Percentiles rank a stretch among this genome's conserved stretches.
Conservation (phyloP, 1,140 invertebrate genomes). For the Heliconius himera region DNA sequence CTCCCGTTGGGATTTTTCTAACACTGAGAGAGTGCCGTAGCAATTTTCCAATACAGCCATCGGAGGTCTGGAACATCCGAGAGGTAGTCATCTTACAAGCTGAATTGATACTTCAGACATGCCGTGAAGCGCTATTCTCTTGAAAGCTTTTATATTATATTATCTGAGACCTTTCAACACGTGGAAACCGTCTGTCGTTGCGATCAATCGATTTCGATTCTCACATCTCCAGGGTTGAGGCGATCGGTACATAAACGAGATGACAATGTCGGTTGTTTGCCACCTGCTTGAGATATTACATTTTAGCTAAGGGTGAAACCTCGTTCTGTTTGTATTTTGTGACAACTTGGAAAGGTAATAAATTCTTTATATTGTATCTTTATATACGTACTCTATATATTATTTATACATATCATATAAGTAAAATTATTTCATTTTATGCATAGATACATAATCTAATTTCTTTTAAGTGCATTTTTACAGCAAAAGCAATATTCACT, state of each 20-base stretch:
- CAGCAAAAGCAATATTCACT: conserved; percentile 7
- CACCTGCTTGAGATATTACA: conserved; percentile 11
- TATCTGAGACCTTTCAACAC: conserved; percentile 81
- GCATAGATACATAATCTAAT: not conserved
- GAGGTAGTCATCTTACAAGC: conserved; percentile 77
- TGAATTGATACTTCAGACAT: conserved; percentile 81
- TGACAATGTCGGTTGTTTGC: conserved; percentile 28
- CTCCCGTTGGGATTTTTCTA: conserved; percentile 55
- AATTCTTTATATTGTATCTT: not conserved
- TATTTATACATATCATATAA: no score
- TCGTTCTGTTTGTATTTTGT: conserved; percentile 1
- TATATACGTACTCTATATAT: not conserved
- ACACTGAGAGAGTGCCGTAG: conserved; percentile 52
- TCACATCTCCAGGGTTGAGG: conserved; percentile 64
- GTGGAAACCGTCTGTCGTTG: conserved; percentile 74
- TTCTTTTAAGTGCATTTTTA: not conserved
- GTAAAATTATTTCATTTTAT: not conserved
- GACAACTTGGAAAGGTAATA: not conserved
- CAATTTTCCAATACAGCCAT: conserved; percentile 80
- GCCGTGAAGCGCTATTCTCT: conserved; percentile 76
- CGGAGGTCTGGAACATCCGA: conserved; percentile 65
- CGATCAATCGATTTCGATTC: conserved; percentile 76
- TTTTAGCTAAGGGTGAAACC: not conserved
- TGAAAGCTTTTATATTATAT: conserved; percentile 82
- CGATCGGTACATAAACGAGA: conserved; percentile 40